phyloP scores from a whole-genome alignment of 2,888 invertebrate species.

The Agriopis marginaria region DNA sequence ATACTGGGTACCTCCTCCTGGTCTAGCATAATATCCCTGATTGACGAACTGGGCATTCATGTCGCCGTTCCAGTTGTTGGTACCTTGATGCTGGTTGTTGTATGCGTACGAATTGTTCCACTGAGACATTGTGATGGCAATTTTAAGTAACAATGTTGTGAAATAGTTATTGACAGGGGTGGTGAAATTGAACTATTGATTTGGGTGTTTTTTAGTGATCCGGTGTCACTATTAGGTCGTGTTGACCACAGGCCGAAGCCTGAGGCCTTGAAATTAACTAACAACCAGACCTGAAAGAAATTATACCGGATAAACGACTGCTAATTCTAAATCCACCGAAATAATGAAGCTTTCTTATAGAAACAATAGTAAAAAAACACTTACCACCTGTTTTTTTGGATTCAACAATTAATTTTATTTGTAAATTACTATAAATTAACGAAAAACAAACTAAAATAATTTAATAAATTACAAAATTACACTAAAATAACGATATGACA shows the following conservation, averaged over 20 bases:
- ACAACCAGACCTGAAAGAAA: conserved; percentile 62
- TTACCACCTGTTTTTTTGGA: conserved; percentile 65
- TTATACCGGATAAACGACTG: conserved; percentile 37
- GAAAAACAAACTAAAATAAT: conserved; percentile 77
- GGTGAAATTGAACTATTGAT: conserved; percentile 43
- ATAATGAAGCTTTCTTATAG: conserved; percentile 62
- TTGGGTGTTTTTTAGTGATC: conserved; percentile 48
- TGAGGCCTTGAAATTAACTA: conserved; percentile 60
- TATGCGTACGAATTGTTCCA: conserved; percentile 80
- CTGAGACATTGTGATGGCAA: conserved; percentile 70
- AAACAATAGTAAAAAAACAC: conserved; percentile 44
- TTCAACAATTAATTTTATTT: conserved; percentile 49
- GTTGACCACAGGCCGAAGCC: conserved; percentile 81
- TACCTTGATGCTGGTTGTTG: conserved; percentile 72
- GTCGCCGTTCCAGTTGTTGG: conserved; percentile 71
- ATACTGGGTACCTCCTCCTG: conserved; percentile 71
- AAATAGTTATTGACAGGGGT: conserved; percentile 53
- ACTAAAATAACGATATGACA: conserved; percentile 67
- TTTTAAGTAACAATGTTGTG: conserved; percentile 52
- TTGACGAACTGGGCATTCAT: conserved; percentile 68
- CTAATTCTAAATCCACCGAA: conserved; percentile 51
- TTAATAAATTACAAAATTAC: conserved; percentile 71
- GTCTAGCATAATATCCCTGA: conserved; percentile 69
- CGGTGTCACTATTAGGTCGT: conserved; percentile 48
- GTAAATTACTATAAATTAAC: conserved; percentile 62